Evolutionary conservation across 1,140 invertebrate species (phyloP).

Genomic region (Sitobion miscanthi): DNA sequence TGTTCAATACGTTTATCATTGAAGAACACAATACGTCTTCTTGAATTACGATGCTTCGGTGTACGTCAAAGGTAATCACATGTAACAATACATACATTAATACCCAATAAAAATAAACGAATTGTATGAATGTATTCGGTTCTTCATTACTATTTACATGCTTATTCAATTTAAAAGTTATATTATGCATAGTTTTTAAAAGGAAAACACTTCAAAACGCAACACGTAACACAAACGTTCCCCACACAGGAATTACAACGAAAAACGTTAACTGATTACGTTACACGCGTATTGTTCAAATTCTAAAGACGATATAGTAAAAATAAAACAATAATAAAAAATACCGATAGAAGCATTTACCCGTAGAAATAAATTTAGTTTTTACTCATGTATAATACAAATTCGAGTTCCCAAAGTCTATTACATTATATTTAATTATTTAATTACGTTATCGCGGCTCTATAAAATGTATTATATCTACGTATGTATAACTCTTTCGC

Average conservation of each 20-base stretch:
- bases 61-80: background rate
- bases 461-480: too few species aligned
- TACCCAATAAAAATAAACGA: background rate
- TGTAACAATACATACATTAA: background rate
- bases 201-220: background rate
- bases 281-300: background rate
- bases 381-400: too few species aligned
- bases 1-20: background rate
- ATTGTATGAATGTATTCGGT: background rate
- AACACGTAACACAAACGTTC: too few species aligned
- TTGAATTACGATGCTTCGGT: background rate
- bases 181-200: background rate
- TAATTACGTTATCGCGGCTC: too few species aligned
- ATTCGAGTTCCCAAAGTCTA: too few species aligned
- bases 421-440: too few species aligned
- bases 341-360: too few species aligned
- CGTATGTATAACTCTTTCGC: too few species aligned
- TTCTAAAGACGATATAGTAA: background rate
- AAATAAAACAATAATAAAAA: too few species aligned
- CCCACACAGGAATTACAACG: too few species aligned
- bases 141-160: background rate
- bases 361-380: too few species aligned
- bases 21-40: background rate
- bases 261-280: too few species aligned
- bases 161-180: background rate